Conservation (phyloP, 1,140 invertebrate species). For the Teleopsis dalmanni region DNA sequence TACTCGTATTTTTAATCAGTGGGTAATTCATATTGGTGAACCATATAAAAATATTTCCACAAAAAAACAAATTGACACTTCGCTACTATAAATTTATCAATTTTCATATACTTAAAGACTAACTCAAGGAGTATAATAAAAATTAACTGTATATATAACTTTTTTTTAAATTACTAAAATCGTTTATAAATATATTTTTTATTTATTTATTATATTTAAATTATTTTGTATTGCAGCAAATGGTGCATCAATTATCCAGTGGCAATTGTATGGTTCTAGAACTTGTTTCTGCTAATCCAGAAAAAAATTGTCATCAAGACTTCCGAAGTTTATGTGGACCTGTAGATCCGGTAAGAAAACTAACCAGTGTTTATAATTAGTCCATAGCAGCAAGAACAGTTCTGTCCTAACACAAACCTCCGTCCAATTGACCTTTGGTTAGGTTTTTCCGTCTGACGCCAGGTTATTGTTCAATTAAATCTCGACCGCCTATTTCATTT, state of each 20-base stretch:
- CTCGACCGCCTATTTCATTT: too few relatives aligned
- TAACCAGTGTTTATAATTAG: neutral
- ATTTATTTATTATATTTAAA: neutral
- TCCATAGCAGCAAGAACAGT: neutral
- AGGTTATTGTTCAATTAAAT: too few relatives aligned
- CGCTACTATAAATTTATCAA: neutral
- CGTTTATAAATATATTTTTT: neutral
- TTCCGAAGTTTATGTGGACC: slow-evolving; percentile 84
- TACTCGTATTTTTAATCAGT: too few relatives aligned
- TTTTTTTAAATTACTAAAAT: neutral
- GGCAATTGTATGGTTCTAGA: slow-evolving; percentile 83
- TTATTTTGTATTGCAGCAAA: slow-evolving; percentile 49
- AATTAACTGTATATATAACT: neutral
- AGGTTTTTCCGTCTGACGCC: too few relatives aligned
- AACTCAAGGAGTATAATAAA: neutral
- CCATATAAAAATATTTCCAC: too few relatives aligned
- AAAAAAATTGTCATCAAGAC: slow-evolving; percentile 49
- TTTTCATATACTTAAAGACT: too few relatives aligned
- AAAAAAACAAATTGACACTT: too few relatives aligned
- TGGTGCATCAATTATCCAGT: slow-evolving; percentile 72
- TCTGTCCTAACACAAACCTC: neutral
- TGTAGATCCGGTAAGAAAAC: slow-evolving; percentile 66
- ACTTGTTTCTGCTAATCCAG: slow-evolving; percentile 60
- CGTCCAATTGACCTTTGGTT: neutral
- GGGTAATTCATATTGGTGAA: too few relatives aligned